Conservation (phyloP, 2,113 vertebrate genomes). For the Bostrychus sinensis region DNA sequence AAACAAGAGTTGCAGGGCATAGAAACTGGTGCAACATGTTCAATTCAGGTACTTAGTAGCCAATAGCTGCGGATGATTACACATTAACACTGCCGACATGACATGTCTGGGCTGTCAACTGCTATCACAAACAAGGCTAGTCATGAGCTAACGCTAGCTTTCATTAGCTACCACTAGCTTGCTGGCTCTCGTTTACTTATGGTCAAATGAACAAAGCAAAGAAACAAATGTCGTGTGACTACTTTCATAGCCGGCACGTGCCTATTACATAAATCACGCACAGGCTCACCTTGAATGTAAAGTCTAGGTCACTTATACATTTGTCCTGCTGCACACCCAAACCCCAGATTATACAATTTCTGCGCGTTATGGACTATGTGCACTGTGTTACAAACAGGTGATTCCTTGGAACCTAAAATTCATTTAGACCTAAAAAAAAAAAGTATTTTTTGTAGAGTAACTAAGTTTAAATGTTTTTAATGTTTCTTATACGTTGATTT, state of each 20-base stretch:
- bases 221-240: not conserved
- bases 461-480: not conserved
- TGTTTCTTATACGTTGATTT: not conserved
- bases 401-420: not conserved
- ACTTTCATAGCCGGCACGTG: not conserved
- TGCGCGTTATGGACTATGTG: not conserved
- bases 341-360: slow-evolving; percentile 45
- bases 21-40: too few relatives aligned
- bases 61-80: not conserved
- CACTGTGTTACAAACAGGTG: not conserved
- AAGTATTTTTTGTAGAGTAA: not conserved
- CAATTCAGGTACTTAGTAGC: not conserved
- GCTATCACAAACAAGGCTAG: slow-evolving; percentile 43
- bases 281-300: slow-evolving; percentile 72
- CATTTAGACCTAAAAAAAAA: not conserved
- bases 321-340: slow-evolving; percentile 43
- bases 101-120: slow-evolving; percentile 38
- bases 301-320: slow-evolving; percentile 71
- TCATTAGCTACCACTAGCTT: slow-evolving; percentile 3
- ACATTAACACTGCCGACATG: not conserved
- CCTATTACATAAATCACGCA: not conserved
- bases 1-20: not conserved
- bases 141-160: slow-evolving; percentile 49
- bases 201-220: not conserved
- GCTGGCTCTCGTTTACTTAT: slow-evolving; percentile 1